Base-by-base conservation (phyloP, 2,888 invertebrate species). In the Arenicola marina region DNA sequence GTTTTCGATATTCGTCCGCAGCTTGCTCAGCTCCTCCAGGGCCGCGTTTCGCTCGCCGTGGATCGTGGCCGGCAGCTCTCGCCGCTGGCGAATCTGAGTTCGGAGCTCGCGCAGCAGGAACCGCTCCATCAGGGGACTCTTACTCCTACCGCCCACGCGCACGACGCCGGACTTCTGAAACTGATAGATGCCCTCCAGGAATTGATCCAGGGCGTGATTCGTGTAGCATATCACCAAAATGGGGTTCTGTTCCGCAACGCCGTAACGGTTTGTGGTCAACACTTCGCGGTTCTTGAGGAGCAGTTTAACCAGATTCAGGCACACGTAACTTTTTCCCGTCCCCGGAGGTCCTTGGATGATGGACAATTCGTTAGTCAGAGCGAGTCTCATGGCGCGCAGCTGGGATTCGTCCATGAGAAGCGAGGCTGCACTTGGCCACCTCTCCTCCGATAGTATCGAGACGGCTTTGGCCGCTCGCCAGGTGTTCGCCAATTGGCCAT, bases 201-300 rank as follows among this genome's bases (percentile, higher is more conserved):
- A 83, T 68, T 83, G 81, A 68, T 83, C 83, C 3, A 83, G 69
- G 0, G 83, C 82, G 70, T 82, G 82, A 57, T 83, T 82, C 28
- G 82, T 83, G 67, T 80, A 82, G 61, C 81, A 81, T 15, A 83
- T 78, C 28, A 82, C 70, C 18, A 83, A 63, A 59, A 83, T 76
- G n/a, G 81, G 81, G 45, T 63, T 55, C 15, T 61, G 48, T 11
- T 65, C 38, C 34, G n/a, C 31, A 44, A 31, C 44, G 2, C 29
- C 51, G n/a, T 38, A 11, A 15, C 18, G 11, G 38, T 38, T 38
- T 11, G 11, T 45, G 34, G 31, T 38, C 68, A 68, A 68, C 21
- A 57, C 11, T n/a, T 43, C 26, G 2, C 64, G 61, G 76, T 90
- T 91, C 59, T 86, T 79, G 0, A 92, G 78, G 31, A 92, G 76